Base-by-base conservation (phyloP, 2,888 invertebrate species). In the Phengaris arion region DNA sequence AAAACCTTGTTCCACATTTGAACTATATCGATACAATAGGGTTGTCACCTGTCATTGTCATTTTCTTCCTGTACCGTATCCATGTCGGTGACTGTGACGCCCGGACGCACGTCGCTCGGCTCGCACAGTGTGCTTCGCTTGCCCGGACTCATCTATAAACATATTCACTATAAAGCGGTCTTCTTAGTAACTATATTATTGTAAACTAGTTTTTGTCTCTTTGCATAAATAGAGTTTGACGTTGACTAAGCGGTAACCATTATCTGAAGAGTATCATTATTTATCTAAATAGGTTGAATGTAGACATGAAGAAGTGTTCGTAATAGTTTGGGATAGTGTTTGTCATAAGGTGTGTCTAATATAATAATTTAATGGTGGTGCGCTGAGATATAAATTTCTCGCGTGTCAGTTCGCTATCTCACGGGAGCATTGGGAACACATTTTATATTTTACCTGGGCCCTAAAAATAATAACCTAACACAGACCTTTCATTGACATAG, bases 11-110 rank as follows among this genome's bases (percentile, higher is more conserved):
- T 68, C 12, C 68, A 75, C 68, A 75, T 52, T 69, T 45, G 51
- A 35, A 54, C 72, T 73, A 54, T 69, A 57, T 59, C 48, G 74
- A 46, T 72, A 54, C 15, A 69, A 48, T 68, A 57, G 74, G 69
- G 69, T 64, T 52, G 22, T 68, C 85, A 92, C 92, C 92, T 92
- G 85, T 92, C 92, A 79, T 88, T 91, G 82, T 92, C 93, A 82
- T 93, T 93, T 82, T 93, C 93, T 81, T 93, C 93, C 75, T 92
- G 92, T 46, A 93, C 93, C 5, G 93, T 92, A 81, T 93, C 93
- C 93, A 93, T 93, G 82, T 93, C 93, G 45, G 91, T 91, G 79
- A 92, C 85, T 52, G 89, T 89, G 83, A 92, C 88, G 79, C 84
- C 86, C 77, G 92, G 91, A 76, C 89, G 87, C 81, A 85, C 76